Evolutionary conservation across 1,140 invertebrate genomes (phyloP).

Genomic region (Pogonus chalceus): DNA sequence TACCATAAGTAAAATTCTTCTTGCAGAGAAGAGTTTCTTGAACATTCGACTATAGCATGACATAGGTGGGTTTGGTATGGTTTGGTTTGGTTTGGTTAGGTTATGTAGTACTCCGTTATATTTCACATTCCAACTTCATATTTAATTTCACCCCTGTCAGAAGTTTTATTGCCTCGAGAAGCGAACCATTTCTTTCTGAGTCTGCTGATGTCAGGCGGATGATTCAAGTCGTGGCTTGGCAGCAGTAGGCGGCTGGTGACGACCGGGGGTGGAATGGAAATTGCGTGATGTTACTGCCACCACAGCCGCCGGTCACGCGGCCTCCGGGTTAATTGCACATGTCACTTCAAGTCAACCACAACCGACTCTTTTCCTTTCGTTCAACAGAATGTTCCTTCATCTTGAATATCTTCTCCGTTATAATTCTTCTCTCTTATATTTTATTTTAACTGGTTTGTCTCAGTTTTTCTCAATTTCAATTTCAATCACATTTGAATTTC

Average conservation of each 20-base stretch:
- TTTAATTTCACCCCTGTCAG: slow-evolving; percentile 7
- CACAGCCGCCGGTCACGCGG: background rate
- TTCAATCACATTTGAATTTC: no score
- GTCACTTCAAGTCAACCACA: slow-evolving; percentile 1
- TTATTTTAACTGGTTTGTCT: no score
- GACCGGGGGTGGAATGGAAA: background rate
- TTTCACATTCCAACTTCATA: slow-evolving; percentile 7
- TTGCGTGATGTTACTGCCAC: background rate
- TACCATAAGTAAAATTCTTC: slow-evolving; percentile 3
- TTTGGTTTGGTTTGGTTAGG: no score
- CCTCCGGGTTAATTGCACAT: slow-evolving; percentile 1
- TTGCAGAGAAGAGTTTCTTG: background rate
- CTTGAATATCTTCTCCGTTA: no score
- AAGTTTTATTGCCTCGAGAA: slow-evolving; percentile 6
- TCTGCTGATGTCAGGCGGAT: slow-evolving; percentile 1
- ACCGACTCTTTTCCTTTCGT: no score
- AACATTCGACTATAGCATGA: background rate
- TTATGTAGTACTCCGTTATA: no score
- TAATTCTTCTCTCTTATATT: no score
- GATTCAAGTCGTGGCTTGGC: slow-evolving; percentile 2
- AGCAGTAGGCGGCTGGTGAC: background rate
- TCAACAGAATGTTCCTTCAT: background rate
- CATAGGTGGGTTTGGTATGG: background rate
- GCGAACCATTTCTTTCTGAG: background rate
- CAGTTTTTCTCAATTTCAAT: no score